phyloP scores from a whole-genome alignment of 2,888 invertebrate genomes.

The Taphrorychus bicolor region DNA sequence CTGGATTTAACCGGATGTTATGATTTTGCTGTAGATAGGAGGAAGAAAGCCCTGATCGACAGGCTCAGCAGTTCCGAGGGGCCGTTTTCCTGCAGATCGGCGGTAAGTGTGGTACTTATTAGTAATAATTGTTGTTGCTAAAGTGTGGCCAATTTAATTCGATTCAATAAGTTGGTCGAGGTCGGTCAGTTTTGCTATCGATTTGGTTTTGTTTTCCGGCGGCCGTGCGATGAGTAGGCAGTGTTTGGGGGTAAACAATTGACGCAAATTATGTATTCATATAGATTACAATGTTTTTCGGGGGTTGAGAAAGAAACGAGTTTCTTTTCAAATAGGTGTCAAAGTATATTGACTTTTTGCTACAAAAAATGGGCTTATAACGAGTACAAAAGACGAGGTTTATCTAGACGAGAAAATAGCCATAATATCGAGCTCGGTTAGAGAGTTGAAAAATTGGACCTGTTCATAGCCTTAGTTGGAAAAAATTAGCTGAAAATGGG shows the following conservation, averaged over 20 bases:
- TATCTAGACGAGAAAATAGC: too few species aligned
- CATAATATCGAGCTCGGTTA: too few species aligned
- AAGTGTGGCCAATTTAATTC: too few species aligned
- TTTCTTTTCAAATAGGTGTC: too few species aligned
- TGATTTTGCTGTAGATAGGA: constrained; percentile 48
- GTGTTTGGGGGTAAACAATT: neutral
- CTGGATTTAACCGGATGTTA: constrained; percentile 54
- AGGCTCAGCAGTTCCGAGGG: constrained; percentile 52
- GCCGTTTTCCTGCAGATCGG: constrained; percentile 54
- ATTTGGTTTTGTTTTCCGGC: constrained; percentile 1
- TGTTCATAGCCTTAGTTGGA: neutral
- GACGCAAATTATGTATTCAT: neutral
- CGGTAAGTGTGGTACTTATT: constrained; percentile 9
- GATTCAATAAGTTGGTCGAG: neutral
- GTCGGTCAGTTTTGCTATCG: neutral
- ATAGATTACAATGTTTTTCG: neutral
- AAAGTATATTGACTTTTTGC: too few species aligned
- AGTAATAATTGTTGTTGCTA: neutral
- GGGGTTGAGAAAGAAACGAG: too few species aligned
- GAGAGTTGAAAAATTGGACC: neutral
- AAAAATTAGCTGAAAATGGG: neutral
- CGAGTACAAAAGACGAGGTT: neutral
- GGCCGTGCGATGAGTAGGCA: neutral
- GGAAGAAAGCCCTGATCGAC: constrained; percentile 54
- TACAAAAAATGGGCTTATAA: too few species aligned